A percentile compares a stretch with the other conserved stretches of the same genome.
Conservation (phyloP, 2,888 invertebrate species). For the Drosophila mayaguana region DNA sequence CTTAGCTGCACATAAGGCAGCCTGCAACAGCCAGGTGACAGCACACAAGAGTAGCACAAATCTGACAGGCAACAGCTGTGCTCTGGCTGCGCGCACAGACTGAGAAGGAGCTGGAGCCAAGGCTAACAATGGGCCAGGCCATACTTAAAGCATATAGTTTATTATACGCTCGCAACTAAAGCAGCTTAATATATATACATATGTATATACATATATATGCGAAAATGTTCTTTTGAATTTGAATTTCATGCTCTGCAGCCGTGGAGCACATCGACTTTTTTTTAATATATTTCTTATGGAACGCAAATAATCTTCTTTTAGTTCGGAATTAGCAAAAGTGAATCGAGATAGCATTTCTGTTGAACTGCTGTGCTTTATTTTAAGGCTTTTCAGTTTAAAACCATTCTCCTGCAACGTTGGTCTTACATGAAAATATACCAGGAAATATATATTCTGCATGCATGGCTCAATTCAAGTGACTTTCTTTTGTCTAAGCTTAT, state of each 20-base stretch:
- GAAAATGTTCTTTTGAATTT: not conserved
- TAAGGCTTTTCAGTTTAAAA: not conserved
- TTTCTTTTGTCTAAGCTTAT: too few relatives aligned
- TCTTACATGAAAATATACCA: not conserved
- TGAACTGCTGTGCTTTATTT: not conserved
- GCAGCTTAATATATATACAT: not conserved
- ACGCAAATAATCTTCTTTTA: not conserved
- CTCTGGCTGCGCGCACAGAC: not conserved
- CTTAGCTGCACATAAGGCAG: conserved; percentile 5
- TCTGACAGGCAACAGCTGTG: conserved; percentile 32
- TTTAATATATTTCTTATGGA: not conserved
- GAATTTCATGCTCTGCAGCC: too few relatives aligned
- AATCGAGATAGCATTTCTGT: not conserved
- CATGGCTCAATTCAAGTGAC: too few relatives aligned
- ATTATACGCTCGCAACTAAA: conserved; percentile 6
- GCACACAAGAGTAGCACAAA: conserved; percentile 16
- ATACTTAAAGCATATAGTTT: conserved; percentile 23
- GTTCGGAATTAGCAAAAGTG: not conserved
- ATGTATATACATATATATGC: not conserved
- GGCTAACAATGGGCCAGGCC: conserved; percentile 17
- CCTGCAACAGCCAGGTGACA: conserved; percentile 27
- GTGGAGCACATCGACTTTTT: not conserved
- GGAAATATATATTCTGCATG: not conserved
- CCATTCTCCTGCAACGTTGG: too few relatives aligned
- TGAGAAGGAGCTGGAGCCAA: conserved; percentile 12